These are phyloP conservation scores for Ctenopoma kingsleyae DNA, from an alignment of 2,797 vertebrate species.

Conservation along the genomic window DNA sequence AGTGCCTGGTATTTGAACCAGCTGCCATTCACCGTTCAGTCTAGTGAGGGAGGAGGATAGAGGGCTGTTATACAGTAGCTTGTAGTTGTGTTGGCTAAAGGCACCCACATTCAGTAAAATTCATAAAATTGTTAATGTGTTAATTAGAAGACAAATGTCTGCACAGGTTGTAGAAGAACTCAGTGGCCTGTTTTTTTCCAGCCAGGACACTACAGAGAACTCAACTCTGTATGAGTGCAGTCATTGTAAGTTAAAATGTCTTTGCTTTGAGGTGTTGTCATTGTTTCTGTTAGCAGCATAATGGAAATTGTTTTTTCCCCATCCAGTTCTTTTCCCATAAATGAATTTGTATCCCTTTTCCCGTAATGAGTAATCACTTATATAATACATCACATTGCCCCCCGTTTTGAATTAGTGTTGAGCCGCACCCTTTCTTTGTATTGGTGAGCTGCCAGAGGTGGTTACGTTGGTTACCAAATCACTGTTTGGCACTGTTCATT, in stretches of 20 bases:
- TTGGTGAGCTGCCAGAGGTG: conserved; percentile 64
- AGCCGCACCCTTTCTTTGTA: conserved; percentile 67
- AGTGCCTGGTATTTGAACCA: conserved; percentile 13
- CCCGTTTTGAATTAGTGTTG: conserved; percentile 53
- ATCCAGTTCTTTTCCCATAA: conserved; percentile 44
- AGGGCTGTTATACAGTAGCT: conserved; percentile 8
- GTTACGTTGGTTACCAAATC: conserved; percentile 60
- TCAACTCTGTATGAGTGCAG: conserved; percentile 19
- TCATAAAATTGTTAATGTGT: conserved; percentile 39
- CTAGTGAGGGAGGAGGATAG: conserved; percentile 12
- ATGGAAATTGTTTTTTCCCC: conserved; percentile 52
- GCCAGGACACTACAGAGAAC: conserved; percentile 8
- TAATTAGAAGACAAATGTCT: conserved; percentile 38
- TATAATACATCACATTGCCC: conserved; percentile 62
- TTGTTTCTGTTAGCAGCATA: conserved; percentile 27
- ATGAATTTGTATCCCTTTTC: conserved; percentile 50
- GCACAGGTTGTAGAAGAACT: conserved; percentile 33
- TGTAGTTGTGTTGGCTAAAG: conserved; percentile 4
- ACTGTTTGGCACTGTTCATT: conserved; percentile 52
- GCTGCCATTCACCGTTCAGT: background rate
- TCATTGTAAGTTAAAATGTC: conserved; percentile 27
- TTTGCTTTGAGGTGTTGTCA: conserved; percentile 22
- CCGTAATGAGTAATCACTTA: conserved; percentile 67
- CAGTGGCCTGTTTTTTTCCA: conserved; percentile 3
- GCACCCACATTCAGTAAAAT: conserved; percentile 22